A percentile compares a stretch with the other conserved stretches of the same genome.
Conservation (phyloP, 2,797 vertebrate species). For the Centropyge bicolor region DNA sequence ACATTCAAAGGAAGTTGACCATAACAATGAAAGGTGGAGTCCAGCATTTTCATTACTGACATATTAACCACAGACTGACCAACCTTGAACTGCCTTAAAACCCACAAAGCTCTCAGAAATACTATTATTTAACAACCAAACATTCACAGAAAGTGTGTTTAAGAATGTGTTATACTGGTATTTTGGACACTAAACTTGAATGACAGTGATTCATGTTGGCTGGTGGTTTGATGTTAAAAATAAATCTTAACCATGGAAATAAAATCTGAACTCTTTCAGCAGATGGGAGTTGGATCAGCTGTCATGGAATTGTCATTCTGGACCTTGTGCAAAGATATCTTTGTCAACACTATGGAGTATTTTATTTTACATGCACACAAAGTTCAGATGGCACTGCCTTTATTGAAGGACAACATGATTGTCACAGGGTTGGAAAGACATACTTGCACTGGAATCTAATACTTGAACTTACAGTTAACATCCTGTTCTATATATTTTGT, state of each 20-base stretch:
- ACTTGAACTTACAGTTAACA: slow-evolving; percentile 23
- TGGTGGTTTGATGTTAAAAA: too few relatives aligned
- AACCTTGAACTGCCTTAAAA: not conserved
- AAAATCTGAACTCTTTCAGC: not conserved
- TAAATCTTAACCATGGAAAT: not conserved
- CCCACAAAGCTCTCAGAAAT: not conserved
- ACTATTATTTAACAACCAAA: not conserved
- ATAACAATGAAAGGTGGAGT: too few relatives aligned
- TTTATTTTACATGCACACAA: slow-evolving; percentile 21
- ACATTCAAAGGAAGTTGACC: too few relatives aligned
- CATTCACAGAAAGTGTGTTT: not conserved
- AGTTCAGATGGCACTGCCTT: slow-evolving; percentile 60
- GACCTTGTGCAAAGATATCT: not conserved
- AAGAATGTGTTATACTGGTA: not conserved
- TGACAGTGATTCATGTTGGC: not conserved
- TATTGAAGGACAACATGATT: slow-evolving; percentile 64
- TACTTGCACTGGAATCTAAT: slow-evolving; percentile 26
- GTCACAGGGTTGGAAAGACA: slow-evolving; percentile 54
- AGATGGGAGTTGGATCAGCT: not conserved
- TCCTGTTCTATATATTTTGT: slow-evolving; percentile 7
- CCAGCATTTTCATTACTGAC: too few relatives aligned
- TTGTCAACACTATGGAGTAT: not conserved
- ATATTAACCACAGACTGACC: too few relatives aligned
- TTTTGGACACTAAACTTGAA: not conserved
- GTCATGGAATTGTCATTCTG: not conserved